phyloP scores from a whole-genome alignment of 2,888 invertebrate species.

The Caenorhabditis becei region DNA sequence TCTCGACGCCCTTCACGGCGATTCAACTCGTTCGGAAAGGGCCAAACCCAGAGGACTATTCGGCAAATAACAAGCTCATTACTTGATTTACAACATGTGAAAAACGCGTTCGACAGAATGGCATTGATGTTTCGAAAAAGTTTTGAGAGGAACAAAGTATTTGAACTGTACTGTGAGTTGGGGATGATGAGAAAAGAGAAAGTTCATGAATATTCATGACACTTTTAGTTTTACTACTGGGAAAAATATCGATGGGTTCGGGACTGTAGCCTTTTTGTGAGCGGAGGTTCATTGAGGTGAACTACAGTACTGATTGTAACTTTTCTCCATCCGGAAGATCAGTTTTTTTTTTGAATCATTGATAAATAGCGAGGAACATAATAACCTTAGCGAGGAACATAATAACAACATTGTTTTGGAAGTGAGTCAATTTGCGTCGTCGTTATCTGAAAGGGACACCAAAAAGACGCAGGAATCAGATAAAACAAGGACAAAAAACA shows the following conservation, averaged over 20 bases:
- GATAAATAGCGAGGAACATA: too few relatives aligned
- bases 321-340: too few relatives aligned
- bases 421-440: background rate
- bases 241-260: conserved; percentile 4
- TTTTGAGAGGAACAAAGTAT: background rate
- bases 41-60: conserved; percentile 27
- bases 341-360: too few relatives aligned
- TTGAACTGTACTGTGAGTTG: conserved; percentile 41
- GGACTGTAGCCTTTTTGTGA: too few relatives aligned
- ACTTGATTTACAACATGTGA: conserved; percentile 18
- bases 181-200: conserved; percentile 2
- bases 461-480: background rate
- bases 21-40: conserved; percentile 13
- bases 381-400: too few relatives aligned
- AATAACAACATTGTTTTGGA: too few relatives aligned
- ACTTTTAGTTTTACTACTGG: too few relatives aligned
- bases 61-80: conserved; percentile 38
- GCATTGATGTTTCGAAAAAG: background rate
- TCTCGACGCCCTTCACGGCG: background rate
- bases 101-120: conserved; percentile 31
- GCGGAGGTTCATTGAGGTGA: too few relatives aligned
- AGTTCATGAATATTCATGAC: conserved; percentile 37
- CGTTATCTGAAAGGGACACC: conserved; percentile 8
- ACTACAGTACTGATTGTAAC: too few relatives aligned
- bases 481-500: background rate